Base-by-base conservation (phyloP, 2,797 vertebrate species). In the Danionella dracula region DNA sequence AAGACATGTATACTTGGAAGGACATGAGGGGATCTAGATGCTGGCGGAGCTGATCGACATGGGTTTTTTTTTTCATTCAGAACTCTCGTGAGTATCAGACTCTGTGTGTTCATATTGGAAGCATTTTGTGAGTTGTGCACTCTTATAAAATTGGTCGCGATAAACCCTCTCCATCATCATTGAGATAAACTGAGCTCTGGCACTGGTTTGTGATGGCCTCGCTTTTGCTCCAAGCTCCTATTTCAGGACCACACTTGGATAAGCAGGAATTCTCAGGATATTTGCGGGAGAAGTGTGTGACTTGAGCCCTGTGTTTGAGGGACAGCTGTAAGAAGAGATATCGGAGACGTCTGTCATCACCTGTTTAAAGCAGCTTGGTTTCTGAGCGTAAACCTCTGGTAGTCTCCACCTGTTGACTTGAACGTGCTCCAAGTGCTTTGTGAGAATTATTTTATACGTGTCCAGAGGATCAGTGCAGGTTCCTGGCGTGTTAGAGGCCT, bases 301-400 rank as follows among this genome's bases (percentile, higher is more conserved):
- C 41, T 71, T 67, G 82, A 84, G 69, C 66, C 68, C 10, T 34
- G 32, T 34, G 32, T 34, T 4, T n/a, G 29, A 31, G 51, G 5
- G 45, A 65, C 73, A 66, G 71, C 76, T 80, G 72, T 78, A 77
- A 63, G 68, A 71, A 55, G 42, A 56, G 82, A 79, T 70, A 84
- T 78, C 73, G 69, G 78, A 85, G 80, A 77, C 37, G 59, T 12
- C 59, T 64, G 53, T 72, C 66, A 55, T 67, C 46, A 55, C 23
- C 65, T 37, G 19, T 42, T 62, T 51, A 46, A 20, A 2, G 10
- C 8, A 27, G 23, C 35, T 40, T 35, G 23, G 13, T 10, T 71
- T 50, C 9, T 17, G 21, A 23, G 37, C 8, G 8, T 7, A 29
- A 53, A 37, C 44, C 50, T 51, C 15, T 12, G 32, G 37, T 8